phyloP scores from a whole-genome alignment of 2,797 vertebrate genomes.

The Pogonophryne albipinna region DNA sequence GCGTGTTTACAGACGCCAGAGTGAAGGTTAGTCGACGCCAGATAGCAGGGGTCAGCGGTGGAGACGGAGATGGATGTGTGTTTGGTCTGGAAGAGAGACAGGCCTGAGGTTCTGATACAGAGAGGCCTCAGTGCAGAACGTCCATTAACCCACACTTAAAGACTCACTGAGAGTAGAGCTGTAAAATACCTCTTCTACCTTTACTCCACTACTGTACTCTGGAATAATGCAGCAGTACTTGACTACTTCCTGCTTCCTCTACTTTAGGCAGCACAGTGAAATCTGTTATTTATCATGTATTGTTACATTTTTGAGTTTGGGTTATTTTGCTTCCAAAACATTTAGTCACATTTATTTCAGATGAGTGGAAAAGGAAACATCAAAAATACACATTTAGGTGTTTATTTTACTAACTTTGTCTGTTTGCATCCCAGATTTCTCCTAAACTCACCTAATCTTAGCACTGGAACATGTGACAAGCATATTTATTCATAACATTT shows the following conservation, averaged over 20 bases:
- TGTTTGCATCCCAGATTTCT: too few relatives aligned
- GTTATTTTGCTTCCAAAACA: too few relatives aligned
- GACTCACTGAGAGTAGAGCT: constrained; percentile 29
- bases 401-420: too few relatives aligned
- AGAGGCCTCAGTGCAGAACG: constrained; percentile 40
- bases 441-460: too few relatives aligned
- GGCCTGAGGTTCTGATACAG: constrained; percentile 49
- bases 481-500: too few relatives aligned
- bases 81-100: constrained; percentile 81
- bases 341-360: too few relatives aligned
- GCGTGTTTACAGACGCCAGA: constrained; percentile 75
- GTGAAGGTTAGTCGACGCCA: constrained; percentile 69
- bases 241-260: neutral
- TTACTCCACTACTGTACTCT: neutral
- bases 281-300: too few relatives aligned
- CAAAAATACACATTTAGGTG: too few relatives aligned
- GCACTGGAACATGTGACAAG: too few relatives aligned
- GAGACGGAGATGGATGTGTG: constrained; percentile 75
- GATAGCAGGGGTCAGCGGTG: constrained; percentile 74
- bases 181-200: neutral
- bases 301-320: too few relatives aligned
- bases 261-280: too few relatives aligned
- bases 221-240: neutral
- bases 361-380: too few relatives aligned
- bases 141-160: constrained; percentile 36